phyloP scores from a whole-genome alignment of 2,113 vertebrate species.

The Thomomys bottae region DNA sequence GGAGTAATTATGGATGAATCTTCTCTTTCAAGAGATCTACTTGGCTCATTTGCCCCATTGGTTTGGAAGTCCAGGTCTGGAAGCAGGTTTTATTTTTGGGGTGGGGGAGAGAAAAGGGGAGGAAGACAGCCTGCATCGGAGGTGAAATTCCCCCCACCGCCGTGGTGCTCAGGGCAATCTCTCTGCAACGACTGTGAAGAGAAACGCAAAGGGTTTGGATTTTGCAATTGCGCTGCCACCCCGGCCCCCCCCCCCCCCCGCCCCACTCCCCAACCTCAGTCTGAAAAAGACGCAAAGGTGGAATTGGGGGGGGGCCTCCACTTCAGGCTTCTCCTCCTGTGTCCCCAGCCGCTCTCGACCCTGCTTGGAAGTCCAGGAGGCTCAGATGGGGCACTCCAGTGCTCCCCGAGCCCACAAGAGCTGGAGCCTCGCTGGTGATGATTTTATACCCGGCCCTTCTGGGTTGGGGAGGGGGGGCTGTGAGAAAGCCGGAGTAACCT shows the following conservation, averaged over 20 bases:
- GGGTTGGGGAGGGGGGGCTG: no score
- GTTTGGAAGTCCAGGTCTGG: neutral
- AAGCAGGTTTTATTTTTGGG: neutral
- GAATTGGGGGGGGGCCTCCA: conserved; percentile 24
- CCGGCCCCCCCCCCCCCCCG: no score
- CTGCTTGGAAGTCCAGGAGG: conserved; percentile 79
- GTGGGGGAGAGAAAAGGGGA: neutral
- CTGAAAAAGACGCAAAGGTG: conserved; percentile 42
- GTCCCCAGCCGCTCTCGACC: conserved; percentile 31
- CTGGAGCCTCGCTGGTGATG: neutral
- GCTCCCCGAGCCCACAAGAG: conserved; percentile 79
- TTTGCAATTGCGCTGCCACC: conserved; percentile 72
- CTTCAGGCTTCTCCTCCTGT: conserved; percentile 56
- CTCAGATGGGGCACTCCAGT: conserved; percentile 75
- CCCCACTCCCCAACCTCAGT: conserved; percentile 56
- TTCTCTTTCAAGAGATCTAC: no score
- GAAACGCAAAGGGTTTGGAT: conserved; percentile 35
- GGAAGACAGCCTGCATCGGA: neutral
- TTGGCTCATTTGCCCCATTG: no score
- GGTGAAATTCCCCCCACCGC: neutral
- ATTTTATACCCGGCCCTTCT: neutral
- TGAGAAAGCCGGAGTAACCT: neutral
- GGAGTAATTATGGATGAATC: neutral
- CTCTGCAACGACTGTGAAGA: conserved; percentile 38
- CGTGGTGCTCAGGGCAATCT: conserved; percentile 41